Percentiles rank a stretch among this genome's conserved stretches.
These are phyloP conservation scores for Entomobrya proxima DNA, from an alignment of 2,888 invertebrate genomes.

Conservation along the genomic window DNA sequence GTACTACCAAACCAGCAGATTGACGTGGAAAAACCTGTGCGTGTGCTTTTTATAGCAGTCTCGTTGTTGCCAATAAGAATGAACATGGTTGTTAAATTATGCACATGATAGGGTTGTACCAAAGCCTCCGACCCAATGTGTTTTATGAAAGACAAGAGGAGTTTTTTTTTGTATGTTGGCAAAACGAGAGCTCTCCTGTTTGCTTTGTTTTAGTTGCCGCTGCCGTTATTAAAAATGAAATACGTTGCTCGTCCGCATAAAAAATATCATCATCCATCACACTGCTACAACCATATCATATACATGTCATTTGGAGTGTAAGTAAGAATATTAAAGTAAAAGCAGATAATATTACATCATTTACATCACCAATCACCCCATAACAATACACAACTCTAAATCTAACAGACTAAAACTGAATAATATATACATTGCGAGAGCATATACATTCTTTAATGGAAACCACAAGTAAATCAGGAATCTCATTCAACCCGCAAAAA, in stretches of 20 bases:
- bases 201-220: background rate
- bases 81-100: background rate
- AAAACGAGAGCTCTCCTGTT: background rate
- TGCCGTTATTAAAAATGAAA: slow-evolving; percentile 11
- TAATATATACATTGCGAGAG: too few relatives aligned
- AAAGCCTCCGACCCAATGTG: background rate
- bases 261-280: background rate
- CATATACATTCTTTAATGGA: too few relatives aligned
- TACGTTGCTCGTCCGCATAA: background rate
- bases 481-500: too few relatives aligned
- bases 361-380: too few relatives aligned
- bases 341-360: too few relatives aligned
- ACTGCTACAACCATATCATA: background rate
- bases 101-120: background rate
- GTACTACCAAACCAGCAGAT: too few relatives aligned
- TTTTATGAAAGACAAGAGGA: background rate
- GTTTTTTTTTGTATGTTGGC: too few relatives aligned
- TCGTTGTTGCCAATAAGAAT: background rate
- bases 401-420: too few relatives aligned
- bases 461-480: too few relatives aligned
- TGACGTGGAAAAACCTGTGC: background rate
- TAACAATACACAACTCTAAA: too few relatives aligned
- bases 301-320: too few relatives aligned
- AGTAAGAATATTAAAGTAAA: too few relatives aligned
- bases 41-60: background rate